Evolutionary conservation across 2,113 vertebrate species (phyloP).

Genomic region (Notothenia rossii): DNA sequence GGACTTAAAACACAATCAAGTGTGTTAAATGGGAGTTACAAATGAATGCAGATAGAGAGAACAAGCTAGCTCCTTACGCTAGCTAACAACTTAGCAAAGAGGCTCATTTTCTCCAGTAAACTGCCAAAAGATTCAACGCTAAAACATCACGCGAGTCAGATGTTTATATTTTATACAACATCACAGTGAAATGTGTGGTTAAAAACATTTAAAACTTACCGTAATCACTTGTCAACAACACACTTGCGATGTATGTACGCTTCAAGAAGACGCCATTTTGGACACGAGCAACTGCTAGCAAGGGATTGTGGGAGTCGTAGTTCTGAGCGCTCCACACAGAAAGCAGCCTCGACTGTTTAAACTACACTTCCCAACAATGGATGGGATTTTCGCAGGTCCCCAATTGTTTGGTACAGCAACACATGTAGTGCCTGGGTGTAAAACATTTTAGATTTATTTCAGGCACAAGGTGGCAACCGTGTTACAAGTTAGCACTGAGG

Average conservation of each 20-base stretch:
- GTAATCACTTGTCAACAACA: conserved; percentile 62
- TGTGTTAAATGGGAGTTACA: neutral
- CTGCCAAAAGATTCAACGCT: neutral
- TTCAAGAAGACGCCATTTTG: conserved; percentile 78
- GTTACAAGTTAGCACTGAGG: neutral
- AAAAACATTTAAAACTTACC: conserved; percentile 32
- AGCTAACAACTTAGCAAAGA: conserved; percentile 47
- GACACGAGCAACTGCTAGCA: conserved; percentile 16
- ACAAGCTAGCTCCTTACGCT: conserved; percentile 28
- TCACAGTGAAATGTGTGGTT: rapidly evolving
- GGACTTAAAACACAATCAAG: neutral
- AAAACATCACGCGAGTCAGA: rapidly evolving
- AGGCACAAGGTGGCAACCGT: conserved; percentile 65
- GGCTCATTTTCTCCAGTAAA: neutral
- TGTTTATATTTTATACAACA: rapidly evolving
- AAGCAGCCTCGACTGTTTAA: rapidly evolving
- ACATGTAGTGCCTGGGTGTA: conserved; percentile 65
- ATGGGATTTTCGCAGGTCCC: neutral
- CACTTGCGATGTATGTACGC: conserved; percentile 62
- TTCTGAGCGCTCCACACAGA: neutral
- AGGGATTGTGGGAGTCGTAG: conserved; percentile 75
- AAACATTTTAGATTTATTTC: conserved; percentile 3
- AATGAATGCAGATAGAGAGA: conserved; percentile 21
- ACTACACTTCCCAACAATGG: conserved; percentile 63
- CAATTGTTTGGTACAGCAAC: conserved; percentile 41